A percentile compares a stretch with the other conserved stretches of the same genome.
Evolutionary conservation across 2,888 invertebrate species (phyloP).

Genomic region (Sinohyriopsis cumingii): DNA sequence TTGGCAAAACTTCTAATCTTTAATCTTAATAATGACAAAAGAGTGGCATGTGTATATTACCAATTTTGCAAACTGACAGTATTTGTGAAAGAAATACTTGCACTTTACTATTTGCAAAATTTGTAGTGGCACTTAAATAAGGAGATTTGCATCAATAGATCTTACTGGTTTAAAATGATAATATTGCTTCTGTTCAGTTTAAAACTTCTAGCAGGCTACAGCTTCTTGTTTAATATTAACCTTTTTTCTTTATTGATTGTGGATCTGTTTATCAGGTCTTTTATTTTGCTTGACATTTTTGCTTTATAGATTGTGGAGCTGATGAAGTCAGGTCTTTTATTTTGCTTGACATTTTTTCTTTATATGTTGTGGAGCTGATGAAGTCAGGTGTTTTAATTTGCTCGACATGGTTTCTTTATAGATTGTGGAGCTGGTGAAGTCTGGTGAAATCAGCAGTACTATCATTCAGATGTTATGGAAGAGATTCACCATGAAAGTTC

Average conservation of each 20-base stretch:
- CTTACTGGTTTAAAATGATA: too few relatives aligned
- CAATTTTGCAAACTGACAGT: too few relatives aligned
- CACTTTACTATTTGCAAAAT: too few relatives aligned
- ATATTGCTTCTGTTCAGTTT: too few relatives aligned
- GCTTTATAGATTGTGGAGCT: slow-evolving; percentile 76
- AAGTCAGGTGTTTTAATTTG: slow-evolving; percentile 70
- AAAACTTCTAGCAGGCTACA: too few relatives aligned
- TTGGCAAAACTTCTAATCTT: too few relatives aligned
- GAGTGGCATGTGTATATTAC: too few relatives aligned
- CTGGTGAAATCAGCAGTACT: slow-evolving; percentile 76
- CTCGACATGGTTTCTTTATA: slow-evolving; percentile 27
- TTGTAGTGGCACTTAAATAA: too few relatives aligned
- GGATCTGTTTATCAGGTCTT: slow-evolving; percentile 75
- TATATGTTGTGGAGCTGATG: slow-evolving; percentile 77
- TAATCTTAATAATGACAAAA: too few relatives aligned
- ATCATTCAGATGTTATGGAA: slow-evolving; percentile 85
- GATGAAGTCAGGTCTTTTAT: slow-evolving; percentile 76
- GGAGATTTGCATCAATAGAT: too few relatives aligned
- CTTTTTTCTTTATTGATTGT: slow-evolving; percentile 69
- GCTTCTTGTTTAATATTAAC: neutral
- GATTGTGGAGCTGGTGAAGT: slow-evolving; percentile 78
- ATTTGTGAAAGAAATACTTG: too few relatives aligned
- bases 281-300: too few relatives aligned
- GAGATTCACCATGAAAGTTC: slow-evolving; percentile 81
- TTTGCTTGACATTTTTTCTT: neutral